Evolutionary conservation across 2,888 invertebrate species (phyloP).

Genomic region (Stictocephala bisonia): DNA sequence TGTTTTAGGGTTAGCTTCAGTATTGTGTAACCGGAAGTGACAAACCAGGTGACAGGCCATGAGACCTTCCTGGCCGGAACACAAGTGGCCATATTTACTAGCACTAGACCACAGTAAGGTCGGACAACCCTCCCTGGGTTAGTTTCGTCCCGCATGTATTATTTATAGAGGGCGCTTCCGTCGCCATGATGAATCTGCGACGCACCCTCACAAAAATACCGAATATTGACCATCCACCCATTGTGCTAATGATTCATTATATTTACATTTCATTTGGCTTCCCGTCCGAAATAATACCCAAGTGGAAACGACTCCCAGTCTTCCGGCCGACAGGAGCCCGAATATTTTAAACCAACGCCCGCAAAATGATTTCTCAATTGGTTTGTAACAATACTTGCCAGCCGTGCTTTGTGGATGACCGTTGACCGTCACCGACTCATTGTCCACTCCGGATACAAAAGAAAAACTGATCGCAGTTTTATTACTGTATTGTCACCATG

Average conservation of each 20-base stretch:
- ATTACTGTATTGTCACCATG: conserved; percentile 18
- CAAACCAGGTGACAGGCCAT: no score
- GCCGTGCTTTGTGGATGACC: no score
- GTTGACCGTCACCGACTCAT: no score
- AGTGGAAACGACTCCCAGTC: conserved; percentile 1
- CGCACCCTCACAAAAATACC: conserved; percentile 40
- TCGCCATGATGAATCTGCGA: conserved; percentile 8
- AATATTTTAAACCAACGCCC: conserved; percentile 26
- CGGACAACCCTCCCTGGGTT: no score
- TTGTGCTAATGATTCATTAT: conserved; percentile 55
- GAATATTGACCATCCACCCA: conserved; percentile 5
- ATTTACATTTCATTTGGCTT: conserved; percentile 54
- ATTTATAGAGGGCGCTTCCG: conserved; percentile 32
- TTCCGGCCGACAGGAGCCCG: background rate
- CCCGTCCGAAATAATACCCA: conserved; percentile 19
- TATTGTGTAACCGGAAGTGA: no score
- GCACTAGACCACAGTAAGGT: conserved; percentile 1
- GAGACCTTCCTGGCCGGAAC: no score
- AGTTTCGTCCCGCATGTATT: conserved; percentile 30
- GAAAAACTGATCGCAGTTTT: background rate
- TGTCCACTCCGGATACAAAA: background rate
- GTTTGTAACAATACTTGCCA: conserved; percentile 7
- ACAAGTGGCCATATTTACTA: conserved; percentile 25
- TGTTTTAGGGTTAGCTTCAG: no score
- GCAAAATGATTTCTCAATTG: conserved; percentile 35